Percentiles rank a stretch among this genome's conserved stretches.
These are phyloP conservation scores for Sarcophaga peregrina DNA, from an alignment of 1,140 invertebrate species.

Conservation along the genomic window DNA sequence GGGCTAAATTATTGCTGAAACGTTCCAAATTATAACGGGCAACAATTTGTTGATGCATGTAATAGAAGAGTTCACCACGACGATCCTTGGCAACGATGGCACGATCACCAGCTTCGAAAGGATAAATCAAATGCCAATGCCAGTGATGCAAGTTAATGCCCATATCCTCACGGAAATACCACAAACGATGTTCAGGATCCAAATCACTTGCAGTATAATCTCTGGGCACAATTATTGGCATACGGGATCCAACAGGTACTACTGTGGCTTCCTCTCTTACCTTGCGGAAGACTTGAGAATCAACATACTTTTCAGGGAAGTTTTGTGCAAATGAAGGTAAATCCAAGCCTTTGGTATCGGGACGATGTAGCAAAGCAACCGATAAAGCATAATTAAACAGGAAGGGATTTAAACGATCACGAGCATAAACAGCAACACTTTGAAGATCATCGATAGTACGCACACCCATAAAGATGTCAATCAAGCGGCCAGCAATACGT, in stretches of 20 bases:
- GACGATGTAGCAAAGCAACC: constrained; percentile 79
- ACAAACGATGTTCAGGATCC: constrained; percentile 77
- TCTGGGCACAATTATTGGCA: constrained; percentile 74
- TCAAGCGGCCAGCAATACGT: constrained; percentile 74
- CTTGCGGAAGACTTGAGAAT: constrained; percentile 75
- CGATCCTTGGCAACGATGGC: constrained; percentile 77
- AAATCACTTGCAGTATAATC: constrained; percentile 80
- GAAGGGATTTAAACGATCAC: constrained; percentile 80
- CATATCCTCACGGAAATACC: constrained; percentile 80
- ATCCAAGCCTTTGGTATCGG: constrained; percentile 78
- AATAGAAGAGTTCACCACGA: constrained; percentile 81
- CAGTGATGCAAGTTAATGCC: constrained; percentile 84
- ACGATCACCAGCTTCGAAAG: constrained; percentile 72
- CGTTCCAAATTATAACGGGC: constrained; percentile 78
- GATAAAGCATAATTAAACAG: constrained; percentile 82
- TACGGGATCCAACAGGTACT: constrained; percentile 72
- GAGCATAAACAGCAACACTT: constrained; percentile 76
- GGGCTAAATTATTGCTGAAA: constrained; percentile 72
- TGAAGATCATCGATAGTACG: constrained; percentile 77
- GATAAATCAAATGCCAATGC: constrained; percentile 87
- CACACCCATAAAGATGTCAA: constrained; percentile 80
- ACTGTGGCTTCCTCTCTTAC: constrained; percentile 77
- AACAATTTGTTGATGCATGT: constrained; percentile 80
- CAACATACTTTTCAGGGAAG: constrained; percentile 84
- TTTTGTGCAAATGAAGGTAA: constrained; percentile 76